These are phyloP conservation scores for Lasioglossum figueresi DNA, from an alignment of 2,888 invertebrate species.

Conservation along the genomic window DNA sequence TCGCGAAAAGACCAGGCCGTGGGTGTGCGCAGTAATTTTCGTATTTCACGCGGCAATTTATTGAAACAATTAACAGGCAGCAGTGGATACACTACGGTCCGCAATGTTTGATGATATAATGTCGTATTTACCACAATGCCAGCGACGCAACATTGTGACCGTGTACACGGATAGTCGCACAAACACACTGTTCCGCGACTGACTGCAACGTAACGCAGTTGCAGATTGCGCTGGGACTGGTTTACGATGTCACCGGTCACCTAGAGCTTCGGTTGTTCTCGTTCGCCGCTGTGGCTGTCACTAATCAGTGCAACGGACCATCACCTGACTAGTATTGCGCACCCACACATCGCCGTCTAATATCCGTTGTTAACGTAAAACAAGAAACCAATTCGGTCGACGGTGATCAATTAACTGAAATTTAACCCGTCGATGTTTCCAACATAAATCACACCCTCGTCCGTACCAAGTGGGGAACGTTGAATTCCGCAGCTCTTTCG, in stretches of 20 bases:
- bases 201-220: conserved; percentile 52
- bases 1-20: not conserved
- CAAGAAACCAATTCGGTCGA: conserved; percentile 40
- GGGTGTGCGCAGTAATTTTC: not conserved
- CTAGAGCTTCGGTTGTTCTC: conserved; percentile 52
- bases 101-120: conserved; percentile 49
- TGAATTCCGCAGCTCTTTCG: not conserved
- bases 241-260: conserved; percentile 70
- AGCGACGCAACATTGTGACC: conserved; percentile 21
- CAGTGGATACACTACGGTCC: conserved; percentile 28
- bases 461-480: too few species aligned
- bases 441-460: conserved; percentile 33
- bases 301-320: conserved; percentile 58
- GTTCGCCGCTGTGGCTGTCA: conserved; percentile 41
- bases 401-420: conserved; percentile 55
- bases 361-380: conserved; percentile 46
- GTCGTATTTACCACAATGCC: conserved; percentile 40
- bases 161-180: conserved; percentile 34
- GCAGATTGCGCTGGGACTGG: conserved; percentile 69
- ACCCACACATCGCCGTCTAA: conserved; percentile 26
- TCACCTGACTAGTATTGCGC: conserved; percentile 46
- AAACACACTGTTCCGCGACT: conserved; percentile 23
- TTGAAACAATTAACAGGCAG: conserved; percentile 16
- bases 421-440: conserved; percentile 47
- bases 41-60: conserved; percentile 19